Evolutionary conservation across 2,888 invertebrate species (phyloP).

Genomic region (Drosophila emarginata): DNA sequence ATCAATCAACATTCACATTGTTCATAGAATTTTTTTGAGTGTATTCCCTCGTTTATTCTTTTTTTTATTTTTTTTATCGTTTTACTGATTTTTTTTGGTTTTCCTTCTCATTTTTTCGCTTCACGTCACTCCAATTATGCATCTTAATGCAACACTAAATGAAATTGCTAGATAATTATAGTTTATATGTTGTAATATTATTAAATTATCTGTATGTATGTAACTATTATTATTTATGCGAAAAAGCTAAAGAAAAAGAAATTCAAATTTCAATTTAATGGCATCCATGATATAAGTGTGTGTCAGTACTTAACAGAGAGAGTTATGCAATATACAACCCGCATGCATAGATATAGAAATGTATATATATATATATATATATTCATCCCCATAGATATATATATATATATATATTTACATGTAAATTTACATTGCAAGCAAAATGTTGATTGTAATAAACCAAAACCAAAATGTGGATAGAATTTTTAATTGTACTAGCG

Average conservation of each 20-base stretch:
- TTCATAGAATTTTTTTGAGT: conserved; percentile 44
- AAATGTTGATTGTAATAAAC: conserved; percentile 72
- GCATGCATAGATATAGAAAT: conserved; percentile 20
- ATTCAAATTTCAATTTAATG: conserved; percentile 18
- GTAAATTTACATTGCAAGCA: conserved; percentile 49
- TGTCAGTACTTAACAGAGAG: conserved; percentile 59
- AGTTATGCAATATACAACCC: conserved; percentile 28
- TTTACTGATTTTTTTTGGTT: conserved; percentile 12
- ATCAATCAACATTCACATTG: conserved; percentile 67
- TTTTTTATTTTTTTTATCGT: conserved; percentile 40
- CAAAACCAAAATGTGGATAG: conserved; percentile 75
- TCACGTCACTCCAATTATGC: conserved; percentile 75
- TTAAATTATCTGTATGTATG: conserved; percentile 47
- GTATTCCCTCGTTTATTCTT: not conserved
- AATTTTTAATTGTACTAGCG: conserved; percentile 74
- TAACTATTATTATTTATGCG: conserved; percentile 47
- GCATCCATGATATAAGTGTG: conserved; percentile 42
- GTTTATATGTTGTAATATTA: conserved; percentile 62
- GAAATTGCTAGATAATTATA: conserved; percentile 72
- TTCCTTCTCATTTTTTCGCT: conserved; percentile 60
- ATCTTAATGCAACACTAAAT: conserved; percentile 73
- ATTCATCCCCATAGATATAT: not conserved
- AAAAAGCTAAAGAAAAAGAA: conserved; percentile 4
- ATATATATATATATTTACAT: not conserved
- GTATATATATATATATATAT: conserved; percentile 2